Conservation (phyloP, 2,797 vertebrate species). For the Hemitrygon akajei region DNA sequence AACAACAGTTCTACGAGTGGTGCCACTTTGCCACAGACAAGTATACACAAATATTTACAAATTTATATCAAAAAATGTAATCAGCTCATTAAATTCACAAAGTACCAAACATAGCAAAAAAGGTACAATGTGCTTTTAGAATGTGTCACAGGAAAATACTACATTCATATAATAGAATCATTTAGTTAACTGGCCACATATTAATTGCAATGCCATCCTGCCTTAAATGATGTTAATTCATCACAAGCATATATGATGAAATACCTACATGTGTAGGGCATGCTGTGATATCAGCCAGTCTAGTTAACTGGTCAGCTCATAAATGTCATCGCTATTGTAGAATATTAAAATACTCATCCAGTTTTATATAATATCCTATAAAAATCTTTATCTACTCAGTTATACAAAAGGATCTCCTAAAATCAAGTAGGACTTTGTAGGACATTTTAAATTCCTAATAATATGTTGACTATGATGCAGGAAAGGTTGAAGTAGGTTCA, state of each 20-base stretch:
- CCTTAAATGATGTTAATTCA: conserved; percentile 7
- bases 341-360: not conserved
- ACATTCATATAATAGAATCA: not conserved
- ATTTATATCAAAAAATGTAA: not conserved
- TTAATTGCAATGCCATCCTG: conserved; percentile 6
- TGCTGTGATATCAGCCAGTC: not conserved
- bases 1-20: too few species aligned
- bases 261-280: not conserved
- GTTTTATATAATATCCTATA: not conserved
- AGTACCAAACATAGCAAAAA: not conserved
- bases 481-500: not conserved
- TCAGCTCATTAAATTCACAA: not conserved
- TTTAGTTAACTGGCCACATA: not conserved
- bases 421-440: not conserved
- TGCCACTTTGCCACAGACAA: not conserved
- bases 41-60: not conserved
- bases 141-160: not conserved
- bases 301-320: not conserved
- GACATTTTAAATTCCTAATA: not conserved
- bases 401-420: not conserved
- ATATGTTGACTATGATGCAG: not conserved
- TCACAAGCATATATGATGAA: not conserved
- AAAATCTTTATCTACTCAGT: not conserved
- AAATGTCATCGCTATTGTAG: not conserved
- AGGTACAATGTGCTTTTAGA: not conserved